A percentile compares a stretch with the other conserved stretches of the same genome.
Evolutionary conservation across 1,140 invertebrate genomes (phyloP).

Genomic region (Orius insidiosus): DNA sequence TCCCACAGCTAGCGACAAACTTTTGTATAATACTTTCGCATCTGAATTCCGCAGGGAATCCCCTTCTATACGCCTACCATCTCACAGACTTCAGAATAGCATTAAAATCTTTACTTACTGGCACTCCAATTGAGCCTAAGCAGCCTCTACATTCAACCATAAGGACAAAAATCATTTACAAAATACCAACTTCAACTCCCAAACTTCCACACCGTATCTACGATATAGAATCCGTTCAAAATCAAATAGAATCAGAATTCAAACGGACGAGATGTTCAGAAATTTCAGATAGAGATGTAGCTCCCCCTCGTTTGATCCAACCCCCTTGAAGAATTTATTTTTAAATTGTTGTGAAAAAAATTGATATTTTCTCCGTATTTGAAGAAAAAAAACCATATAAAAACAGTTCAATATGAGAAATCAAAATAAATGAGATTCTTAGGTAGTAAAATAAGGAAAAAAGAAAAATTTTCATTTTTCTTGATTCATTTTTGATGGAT

Average conservation of each 20-base stretch:
- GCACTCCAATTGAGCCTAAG: constrained; percentile 2
- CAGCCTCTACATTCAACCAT: not conserved
- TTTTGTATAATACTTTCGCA: constrained; percentile 77
- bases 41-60: constrained; percentile 63
- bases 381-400: too few relatives aligned
- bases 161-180: not conserved
- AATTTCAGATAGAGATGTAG: too few relatives aligned
- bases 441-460: too few relatives aligned
- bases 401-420: too few relatives aligned
- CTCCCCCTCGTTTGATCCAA: too few relatives aligned
- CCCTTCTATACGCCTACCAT: constrained; percentile 75
- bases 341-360: too few relatives aligned
- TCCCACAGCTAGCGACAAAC: constrained; percentile 49
- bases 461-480: too few relatives aligned
- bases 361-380: too few relatives aligned
- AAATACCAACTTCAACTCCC: constrained; percentile 9
- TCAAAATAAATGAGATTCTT: too few relatives aligned
- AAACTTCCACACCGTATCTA: constrained; percentile 12
- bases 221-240: not conserved
- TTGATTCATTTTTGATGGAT: too few relatives aligned
- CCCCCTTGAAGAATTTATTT: too few relatives aligned
- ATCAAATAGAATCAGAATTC: not conserved
- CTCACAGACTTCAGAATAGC: constrained; percentile 67
- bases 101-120: constrained; percentile 24
- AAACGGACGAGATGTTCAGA: too few relatives aligned